Base-by-base conservation (phyloP, 2,113 vertebrate species). In the Electrona antarctica region DNA sequence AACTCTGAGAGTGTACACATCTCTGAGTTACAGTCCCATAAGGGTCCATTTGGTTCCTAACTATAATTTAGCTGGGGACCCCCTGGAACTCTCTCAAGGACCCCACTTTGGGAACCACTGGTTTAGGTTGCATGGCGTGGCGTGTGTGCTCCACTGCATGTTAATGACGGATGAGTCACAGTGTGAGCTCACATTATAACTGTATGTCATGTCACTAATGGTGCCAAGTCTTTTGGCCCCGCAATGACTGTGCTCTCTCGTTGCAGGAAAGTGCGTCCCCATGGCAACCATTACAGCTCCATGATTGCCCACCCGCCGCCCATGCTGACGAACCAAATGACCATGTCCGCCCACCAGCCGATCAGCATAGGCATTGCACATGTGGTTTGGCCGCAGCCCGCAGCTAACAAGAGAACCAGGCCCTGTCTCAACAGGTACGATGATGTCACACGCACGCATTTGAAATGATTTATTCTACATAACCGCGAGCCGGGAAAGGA, bases 341-440 rank as follows among this genome's bases (percentile, higher is more conserved):
- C 96, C 81, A 90, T 99, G 86, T 96, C 98, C 45, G 96, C 95
- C 82, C 95, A 97, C 81, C 97, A 99, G 91, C 97, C 98, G 70
- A 95, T 99, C 86, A 98, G 95, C 63, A 95, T 99, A 93, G 97
- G 98, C 88, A 97, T 99, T 76, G 96, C 98, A 88, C 98, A 98
- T 28, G 96, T 99, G 69, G 94, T 99, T 83, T 99, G 98, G 97
- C 96, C 97, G 63, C 98, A 98, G 87, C 96, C 93, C 78, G 92
- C 95, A 77, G 90, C 95, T 85, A 94, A 95, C 85, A 98, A 97
- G 90, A 95, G 96, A 90, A 95, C 94, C 79, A 97, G 95, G 89
- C 92, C 94, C 61, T 97, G 95, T 90, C 91, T 92, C 77, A 98
- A 96, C 94, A 98, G 98, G 97, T 98, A 54, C 10, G 71, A 12